Percentiles rank a stretch among this genome's conserved stretches.
These are phyloP conservation scores for Remorina albescens DNA, from an alignment of 2,797 vertebrate species.

Conservation along the genomic window DNA sequence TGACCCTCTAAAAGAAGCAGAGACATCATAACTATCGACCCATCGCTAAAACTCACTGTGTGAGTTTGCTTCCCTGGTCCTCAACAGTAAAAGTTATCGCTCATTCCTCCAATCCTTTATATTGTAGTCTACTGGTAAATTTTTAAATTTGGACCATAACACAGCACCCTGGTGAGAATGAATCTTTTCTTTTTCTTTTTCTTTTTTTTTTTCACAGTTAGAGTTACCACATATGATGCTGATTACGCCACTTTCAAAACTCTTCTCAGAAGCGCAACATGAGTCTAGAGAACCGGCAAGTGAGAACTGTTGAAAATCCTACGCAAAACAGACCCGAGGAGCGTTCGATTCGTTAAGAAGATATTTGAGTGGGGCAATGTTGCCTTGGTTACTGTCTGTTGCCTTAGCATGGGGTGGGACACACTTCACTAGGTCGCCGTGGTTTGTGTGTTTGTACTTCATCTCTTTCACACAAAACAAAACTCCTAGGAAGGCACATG, in stretches of 20 bases:
- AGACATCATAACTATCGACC: conserved; percentile 14
- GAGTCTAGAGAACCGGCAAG: neutral
- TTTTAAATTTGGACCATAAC: neutral
- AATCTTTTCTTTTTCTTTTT: neutral
- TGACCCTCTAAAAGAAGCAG: conserved; percentile 15
- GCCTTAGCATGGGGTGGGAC: conserved; percentile 41
- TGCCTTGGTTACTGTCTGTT: conserved; percentile 58
- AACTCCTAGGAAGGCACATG: conserved; percentile 4
- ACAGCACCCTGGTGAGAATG: neutral
- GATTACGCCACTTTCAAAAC: neutral
- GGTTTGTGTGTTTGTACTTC: conserved; percentile 10
- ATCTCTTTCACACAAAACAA: conserved; percentile 25
- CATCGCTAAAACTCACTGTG: neutral
- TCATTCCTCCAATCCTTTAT: neutral
- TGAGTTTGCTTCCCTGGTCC: neutral
- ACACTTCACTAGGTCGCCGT: conserved; percentile 12
- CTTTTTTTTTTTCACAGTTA: neutral
- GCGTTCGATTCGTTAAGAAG: conserved; percentile 7
- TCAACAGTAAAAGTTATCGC: conserved; percentile 2
- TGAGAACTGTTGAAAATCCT: neutral
- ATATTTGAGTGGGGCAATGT: conserved; percentile 37
- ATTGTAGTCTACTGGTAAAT: neutral
- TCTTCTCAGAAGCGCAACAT: neutral
- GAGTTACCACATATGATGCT: neutral
- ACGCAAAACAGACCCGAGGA: conserved; percentile 6